Percentiles rank a stretch among this genome's conserved stretches.
phyloP scores from a whole-genome alignment of 2,888 invertebrate genomes.

The Phytoseiulus persimilis region DNA sequence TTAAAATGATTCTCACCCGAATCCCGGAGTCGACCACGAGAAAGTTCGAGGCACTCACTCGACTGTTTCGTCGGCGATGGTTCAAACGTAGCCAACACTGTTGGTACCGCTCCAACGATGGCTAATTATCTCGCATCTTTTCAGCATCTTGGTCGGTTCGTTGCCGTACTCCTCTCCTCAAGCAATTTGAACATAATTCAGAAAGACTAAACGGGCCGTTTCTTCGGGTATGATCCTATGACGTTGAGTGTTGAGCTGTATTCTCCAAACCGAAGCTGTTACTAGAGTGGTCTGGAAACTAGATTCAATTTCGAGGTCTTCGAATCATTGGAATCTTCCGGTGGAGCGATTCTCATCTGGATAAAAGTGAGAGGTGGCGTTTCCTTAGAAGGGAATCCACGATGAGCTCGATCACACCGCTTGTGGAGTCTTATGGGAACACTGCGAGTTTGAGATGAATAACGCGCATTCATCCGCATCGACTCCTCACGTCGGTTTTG shows the following conservation, averaged over 20 bases:
- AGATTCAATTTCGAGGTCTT: too few species aligned
- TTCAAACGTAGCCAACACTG: neutral
- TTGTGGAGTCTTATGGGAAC: too few species aligned
- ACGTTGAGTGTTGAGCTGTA: neutral
- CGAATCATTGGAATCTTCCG: too few species aligned
- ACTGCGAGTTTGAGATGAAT: too few species aligned
- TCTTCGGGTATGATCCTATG: neutral
- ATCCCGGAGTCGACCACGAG: neutral
- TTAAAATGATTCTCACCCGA: neutral
- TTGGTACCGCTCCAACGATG: neutral
- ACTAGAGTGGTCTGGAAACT: neutral
- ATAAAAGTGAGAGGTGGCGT: too few species aligned
- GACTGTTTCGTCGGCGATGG: neutral
- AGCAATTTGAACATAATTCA: neutral
- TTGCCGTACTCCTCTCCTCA: neutral
- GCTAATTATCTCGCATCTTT: neutral
- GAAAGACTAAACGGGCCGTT: neutral
- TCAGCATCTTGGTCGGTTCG: neutral
- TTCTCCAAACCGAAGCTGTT: neutral
- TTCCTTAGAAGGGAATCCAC: too few species aligned
- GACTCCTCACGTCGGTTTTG: too few species aligned
- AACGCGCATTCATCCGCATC: too few species aligned
- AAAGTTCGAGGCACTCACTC: neutral
- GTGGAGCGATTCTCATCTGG: too few species aligned
- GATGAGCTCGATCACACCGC: too few species aligned